These are phyloP conservation scores for Toxostoma redivivum DNA, from an alignment of 2,113 vertebrate species.

Conservation along the genomic window DNA sequence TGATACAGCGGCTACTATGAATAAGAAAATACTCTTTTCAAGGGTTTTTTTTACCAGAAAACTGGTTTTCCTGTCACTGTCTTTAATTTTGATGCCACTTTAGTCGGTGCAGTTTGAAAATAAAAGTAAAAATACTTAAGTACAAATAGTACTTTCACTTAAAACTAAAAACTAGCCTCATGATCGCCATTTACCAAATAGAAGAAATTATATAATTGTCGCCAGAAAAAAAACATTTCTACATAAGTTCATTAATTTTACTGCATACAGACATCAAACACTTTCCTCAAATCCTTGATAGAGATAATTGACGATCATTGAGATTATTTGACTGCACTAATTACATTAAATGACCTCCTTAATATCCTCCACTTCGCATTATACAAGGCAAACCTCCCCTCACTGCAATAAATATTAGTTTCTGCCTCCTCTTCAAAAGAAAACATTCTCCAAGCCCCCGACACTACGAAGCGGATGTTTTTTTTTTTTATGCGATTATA, in stretches of 20 bases:
- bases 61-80: background rate
- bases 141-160: background rate
- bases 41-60: background rate
- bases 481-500: slow-evolving; percentile 19
- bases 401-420: background rate
- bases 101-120: background rate
- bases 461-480: background rate
- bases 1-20: background rate
- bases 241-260: background rate
- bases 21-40: background rate
- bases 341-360: background rate
- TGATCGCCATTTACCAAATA: background rate
- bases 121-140: background rate
- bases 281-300: background rate
- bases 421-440: background rate
- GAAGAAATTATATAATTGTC: background rate
- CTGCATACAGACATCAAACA: background rate
- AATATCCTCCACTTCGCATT: background rate
- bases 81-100: background rate
- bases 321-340: background rate
- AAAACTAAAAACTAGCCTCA: background rate
- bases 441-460: background rate
- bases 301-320: background rate
- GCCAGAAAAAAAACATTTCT: background rate
- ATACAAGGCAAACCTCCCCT: background rate